Percentiles rank a stretch among this genome's conserved stretches.
These are phyloP conservation scores for Catharus minimus DNA, from an alignment of 2,113 vertebrate species.

Conservation along the genomic window DNA sequence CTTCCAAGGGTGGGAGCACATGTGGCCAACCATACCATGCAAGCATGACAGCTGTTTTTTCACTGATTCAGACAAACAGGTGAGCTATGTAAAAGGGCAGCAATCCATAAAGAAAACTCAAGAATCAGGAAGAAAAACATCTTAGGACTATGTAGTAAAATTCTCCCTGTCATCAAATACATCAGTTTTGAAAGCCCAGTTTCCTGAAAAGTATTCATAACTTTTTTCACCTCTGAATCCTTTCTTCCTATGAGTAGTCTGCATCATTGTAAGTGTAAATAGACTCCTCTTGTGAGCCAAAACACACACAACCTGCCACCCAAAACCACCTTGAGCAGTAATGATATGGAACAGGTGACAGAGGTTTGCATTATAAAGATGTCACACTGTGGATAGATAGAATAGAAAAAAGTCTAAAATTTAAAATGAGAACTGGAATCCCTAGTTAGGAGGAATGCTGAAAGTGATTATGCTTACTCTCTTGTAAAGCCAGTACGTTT, in stretches of 20 bases:
- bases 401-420: conserved; percentile 10
- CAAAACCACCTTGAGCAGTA: conserved; percentile 15
- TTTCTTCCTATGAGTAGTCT: background rate
- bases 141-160: background rate
- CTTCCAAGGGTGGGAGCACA: background rate
- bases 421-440: conserved; percentile 27
- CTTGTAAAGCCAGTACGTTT: conserved; percentile 34
- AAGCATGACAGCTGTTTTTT: background rate
- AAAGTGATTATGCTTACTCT: conserved; percentile 16
- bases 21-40: background rate
- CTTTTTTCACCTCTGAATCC: background rate
- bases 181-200: background rate
- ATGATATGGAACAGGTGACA: background rate
- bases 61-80: background rate
- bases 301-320: background rate
- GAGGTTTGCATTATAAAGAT: background rate
- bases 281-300: background rate
- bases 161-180: background rate
- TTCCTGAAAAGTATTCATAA: background rate
- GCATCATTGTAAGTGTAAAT: background rate
- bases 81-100: background rate
- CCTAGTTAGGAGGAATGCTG: background rate
- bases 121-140: background rate
- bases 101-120: background rate
- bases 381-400: background rate